Evolutionary conservation across 2,797 vertebrate species (phyloP).

Genomic region (Hippocampus kuda): DNA sequence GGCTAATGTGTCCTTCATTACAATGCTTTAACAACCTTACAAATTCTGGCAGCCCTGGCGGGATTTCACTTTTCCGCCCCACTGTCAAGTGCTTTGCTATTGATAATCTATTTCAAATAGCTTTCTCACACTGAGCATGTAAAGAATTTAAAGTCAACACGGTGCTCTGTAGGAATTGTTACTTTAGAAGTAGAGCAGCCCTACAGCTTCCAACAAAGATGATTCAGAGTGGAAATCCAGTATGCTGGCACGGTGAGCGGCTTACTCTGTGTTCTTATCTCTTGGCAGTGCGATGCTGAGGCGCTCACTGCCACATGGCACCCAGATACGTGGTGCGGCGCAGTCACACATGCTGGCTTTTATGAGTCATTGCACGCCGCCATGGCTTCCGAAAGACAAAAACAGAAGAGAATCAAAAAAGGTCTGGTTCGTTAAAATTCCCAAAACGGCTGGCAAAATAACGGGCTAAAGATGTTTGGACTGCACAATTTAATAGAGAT

Average conservation of each 20-base stretch:
- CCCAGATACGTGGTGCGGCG: constrained; percentile 47
- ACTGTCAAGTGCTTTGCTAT: constrained; percentile 23
- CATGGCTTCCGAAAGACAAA: background rate
- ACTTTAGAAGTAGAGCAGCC: constrained; percentile 44
- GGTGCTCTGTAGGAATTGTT: constrained; percentile 28
- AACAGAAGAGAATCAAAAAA: background rate
- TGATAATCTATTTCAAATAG: constrained; percentile 37
- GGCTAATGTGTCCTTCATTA: constrained; percentile 21
- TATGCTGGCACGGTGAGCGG: constrained; percentile 51
- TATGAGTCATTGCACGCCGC: constrained; percentile 4
- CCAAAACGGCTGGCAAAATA: background rate
- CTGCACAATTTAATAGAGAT: no score
- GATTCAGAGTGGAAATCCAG: constrained; percentile 51
- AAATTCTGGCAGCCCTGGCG: background rate
- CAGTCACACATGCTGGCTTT: constrained; percentile 22
- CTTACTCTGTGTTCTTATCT: constrained; percentile 63
- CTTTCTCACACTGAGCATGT: constrained; percentile 18
- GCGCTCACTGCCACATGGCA: constrained; percentile 63
- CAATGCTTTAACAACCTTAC: constrained; percentile 4
- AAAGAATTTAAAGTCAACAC: constrained; percentile 35
- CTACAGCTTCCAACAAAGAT: constrained; percentile 46
- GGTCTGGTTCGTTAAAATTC: background rate
- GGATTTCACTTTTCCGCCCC: constrained; percentile 19
- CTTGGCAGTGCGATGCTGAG: constrained; percentile 56
- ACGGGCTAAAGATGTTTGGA: background rate